Percentiles rank a stretch among this genome's conserved stretches.
Evolutionary conservation across 2,113 vertebrate genomes (phyloP).

Genomic region (Nettapus auritus): DNA sequence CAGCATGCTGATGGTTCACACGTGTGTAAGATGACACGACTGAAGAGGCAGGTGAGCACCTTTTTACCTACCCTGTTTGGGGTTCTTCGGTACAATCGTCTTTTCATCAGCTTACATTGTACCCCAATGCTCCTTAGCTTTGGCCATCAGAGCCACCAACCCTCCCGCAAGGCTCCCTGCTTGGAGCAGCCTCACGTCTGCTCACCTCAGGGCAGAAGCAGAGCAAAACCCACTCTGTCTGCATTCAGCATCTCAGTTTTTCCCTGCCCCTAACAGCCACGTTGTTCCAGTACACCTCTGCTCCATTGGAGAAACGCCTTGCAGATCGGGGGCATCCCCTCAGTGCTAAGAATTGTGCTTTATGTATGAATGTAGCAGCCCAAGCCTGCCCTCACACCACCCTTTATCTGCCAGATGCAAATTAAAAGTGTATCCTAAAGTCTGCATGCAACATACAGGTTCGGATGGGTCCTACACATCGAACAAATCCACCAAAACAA

Average conservation of each 20-base stretch:
- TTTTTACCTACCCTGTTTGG: background rate
- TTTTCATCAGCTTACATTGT: background rate
- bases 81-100: background rate
- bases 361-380: background rate
- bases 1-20: too few relatives aligned
- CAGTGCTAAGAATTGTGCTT: background rate
- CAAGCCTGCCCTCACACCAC: fast-evolving
- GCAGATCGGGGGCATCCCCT: background rate
- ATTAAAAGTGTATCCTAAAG: background rate
- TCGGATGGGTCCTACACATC: background rate
- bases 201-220: too few relatives aligned
- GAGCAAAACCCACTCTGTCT: too few relatives aligned
- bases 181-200: too few relatives aligned
- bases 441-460: background rate
- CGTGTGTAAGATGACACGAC: fast-evolving
- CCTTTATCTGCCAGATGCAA: fast-evolving
- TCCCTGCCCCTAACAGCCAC: background rate
- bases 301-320: background rate
- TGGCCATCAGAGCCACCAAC: background rate
- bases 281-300: background rate
- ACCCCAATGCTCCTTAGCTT: background rate
- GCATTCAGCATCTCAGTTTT: too few relatives aligned
- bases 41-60: background rate
- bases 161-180: background rate
- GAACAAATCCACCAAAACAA: background rate